phyloP scores from a whole-genome alignment of 2,888 invertebrate species.

The Pomacea canaliculata region DNA sequence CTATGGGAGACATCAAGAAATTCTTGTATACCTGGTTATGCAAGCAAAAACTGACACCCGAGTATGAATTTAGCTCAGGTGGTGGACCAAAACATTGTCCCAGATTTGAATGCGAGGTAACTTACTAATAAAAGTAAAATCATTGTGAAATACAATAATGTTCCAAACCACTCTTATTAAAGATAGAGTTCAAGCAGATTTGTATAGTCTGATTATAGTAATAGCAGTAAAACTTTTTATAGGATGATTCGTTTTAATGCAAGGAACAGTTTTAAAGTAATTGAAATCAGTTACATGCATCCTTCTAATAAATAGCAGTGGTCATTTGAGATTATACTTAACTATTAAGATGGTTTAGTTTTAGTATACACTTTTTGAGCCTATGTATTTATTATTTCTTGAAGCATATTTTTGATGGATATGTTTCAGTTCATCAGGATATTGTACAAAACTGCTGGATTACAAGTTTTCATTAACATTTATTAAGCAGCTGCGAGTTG shows the following conservation, averaged over 20 bases:
- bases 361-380: too few species aligned
- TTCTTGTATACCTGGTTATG: constrained; percentile 89
- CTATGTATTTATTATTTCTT: not conserved
- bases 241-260: too few species aligned
- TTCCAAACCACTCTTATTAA: too few species aligned
- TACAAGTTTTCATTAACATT: not conserved
- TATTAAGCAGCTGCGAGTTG: constrained; percentile 74
- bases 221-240: too few species aligned
- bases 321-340: too few species aligned
- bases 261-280: too few species aligned
- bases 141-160: too few species aligned
- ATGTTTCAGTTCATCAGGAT: not conserved
- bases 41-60: constrained; percentile 80
- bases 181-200: too few species aligned
- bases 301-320: too few species aligned
- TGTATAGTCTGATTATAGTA: too few species aligned
- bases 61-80: constrained; percentile 87
- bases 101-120: constrained; percentile 89
- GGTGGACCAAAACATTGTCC: constrained; percentile 85
- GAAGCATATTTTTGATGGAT: not conserved
- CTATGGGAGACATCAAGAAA: constrained; percentile 81
- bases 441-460: not conserved
- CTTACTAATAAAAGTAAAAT: not conserved
- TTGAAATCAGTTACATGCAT: too few species aligned
- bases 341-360: too few species aligned